phyloP scores from a whole-genome alignment of 2,113 vertebrate species.

The Oophaga pumilio region DNA sequence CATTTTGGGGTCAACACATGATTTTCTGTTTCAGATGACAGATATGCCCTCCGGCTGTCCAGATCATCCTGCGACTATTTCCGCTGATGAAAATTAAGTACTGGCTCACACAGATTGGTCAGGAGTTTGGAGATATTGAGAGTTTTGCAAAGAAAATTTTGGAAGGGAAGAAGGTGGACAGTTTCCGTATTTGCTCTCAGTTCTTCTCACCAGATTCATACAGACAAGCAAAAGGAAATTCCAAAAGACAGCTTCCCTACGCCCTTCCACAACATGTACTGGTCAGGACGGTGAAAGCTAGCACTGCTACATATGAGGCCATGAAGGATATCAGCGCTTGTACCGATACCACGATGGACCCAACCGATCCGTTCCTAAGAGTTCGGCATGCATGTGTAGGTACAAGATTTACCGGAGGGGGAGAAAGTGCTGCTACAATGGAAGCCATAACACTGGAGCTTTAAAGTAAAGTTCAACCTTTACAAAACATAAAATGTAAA shows the following conservation, averaged over 20 bases:
- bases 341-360: neutral
- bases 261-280: neutral
- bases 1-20: too few relatives aligned
- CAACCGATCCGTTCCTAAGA: too few relatives aligned
- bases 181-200: neutral
- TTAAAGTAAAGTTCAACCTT: too few relatives aligned
- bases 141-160: neutral
- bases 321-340: neutral
- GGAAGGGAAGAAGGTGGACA: neutral
- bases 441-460: too few relatives aligned
- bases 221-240: neutral
- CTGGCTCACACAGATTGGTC: neutral
- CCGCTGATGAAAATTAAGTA: neutral
- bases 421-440: too few relatives aligned
- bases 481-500: neutral
- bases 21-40: too few relatives aligned
- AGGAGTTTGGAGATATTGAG: neutral
- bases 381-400: too few relatives aligned
- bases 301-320: too few relatives aligned
- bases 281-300: too few relatives aligned
- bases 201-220: neutral
- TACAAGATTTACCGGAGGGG: too few relatives aligned
- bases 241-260: neutral
- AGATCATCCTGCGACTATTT: neutral
- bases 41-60: neutral